Base-by-base conservation (phyloP, 2,113 vertebrate genomes). In the Microcebus jonahi region DNA sequence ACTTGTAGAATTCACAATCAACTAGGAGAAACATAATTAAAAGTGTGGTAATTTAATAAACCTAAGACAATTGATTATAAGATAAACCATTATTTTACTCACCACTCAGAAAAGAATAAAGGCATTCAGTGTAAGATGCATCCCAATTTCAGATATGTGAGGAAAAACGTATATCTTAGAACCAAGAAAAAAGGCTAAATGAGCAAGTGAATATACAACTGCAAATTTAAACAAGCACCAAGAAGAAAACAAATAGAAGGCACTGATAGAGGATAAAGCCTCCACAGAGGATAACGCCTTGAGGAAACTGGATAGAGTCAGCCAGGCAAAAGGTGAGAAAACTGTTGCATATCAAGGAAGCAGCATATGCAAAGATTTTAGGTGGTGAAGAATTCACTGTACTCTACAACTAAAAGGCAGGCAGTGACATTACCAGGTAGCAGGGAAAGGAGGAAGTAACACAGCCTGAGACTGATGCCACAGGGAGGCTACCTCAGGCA, bases 131-230 rank as follows among this genome's bases (percentile, higher is more conserved):
- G 5, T 80, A 91, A 94, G 25, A 88, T 81, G 25, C 20, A 91
- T 34, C 18, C 63, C 18, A 88, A 91, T 79, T 89, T 95, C 67
- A 96, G 63, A 90, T 94, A 75, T 57, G 21, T 21, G 50, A 39
- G 7, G 14, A 31, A 20, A 39, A 34, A 76, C 36, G 29, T 21
- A n/a, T 5, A 82, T 92, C 68, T 87, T 65, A 84, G 50, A 91
- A 86, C 92, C 27, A 80, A 90, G 85, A 75, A 71, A 79, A 97
- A 96, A 67, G 77, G 48, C 14, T 45, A 61, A 88, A 20, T 65
- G 23, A 96, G 39, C 80, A 92, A 87, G 42, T 85, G 63, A 97
- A 70, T 76, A 91, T 39, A 93, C 34, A 96, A 65, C 13, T 94
- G 17, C 25, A 86, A 92, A 65, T 81, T 88, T 88, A 95, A 88